phyloP scores from a whole-genome alignment of 2,888 invertebrate species.

The Drosophila limbata region DNA sequence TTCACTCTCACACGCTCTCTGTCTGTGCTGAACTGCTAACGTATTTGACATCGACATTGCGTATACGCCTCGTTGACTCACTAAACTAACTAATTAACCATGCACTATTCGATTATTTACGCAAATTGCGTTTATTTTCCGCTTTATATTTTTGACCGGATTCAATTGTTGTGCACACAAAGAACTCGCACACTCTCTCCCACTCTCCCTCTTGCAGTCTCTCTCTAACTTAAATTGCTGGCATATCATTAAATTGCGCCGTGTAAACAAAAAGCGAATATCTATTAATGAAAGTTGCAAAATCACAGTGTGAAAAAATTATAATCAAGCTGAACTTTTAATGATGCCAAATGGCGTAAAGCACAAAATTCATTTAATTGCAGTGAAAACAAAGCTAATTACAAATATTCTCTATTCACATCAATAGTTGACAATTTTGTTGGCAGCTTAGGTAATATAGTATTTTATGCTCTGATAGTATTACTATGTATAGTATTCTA shows the following conservation, averaged over 20 bases:
- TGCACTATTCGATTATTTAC: slow-evolving; percentile 11
- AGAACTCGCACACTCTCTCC: neutral
- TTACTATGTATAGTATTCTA: neutral
- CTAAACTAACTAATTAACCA: neutral
- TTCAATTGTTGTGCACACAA: slow-evolving; percentile 3
- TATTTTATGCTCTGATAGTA: neutral
- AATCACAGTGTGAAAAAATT: slow-evolving; percentile 28
- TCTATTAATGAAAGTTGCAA: slow-evolving; percentile 18
- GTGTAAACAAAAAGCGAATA: slow-evolving; percentile 19
- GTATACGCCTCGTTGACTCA: slow-evolving; percentile 41
- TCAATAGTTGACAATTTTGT: slow-evolving; percentile 30
- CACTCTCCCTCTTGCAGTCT: neutral
- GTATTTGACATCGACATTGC: slow-evolving; percentile 15
- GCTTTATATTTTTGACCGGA: slow-evolving; percentile 3
- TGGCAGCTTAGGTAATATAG: neutral
- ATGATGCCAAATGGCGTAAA: slow-evolving; percentile 23
- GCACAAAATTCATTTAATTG: slow-evolving; percentile 38
- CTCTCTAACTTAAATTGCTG: neutral
- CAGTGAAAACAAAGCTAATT: slow-evolving; percentile 20
- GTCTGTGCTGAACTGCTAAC: neutral
- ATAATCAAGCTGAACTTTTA: slow-evolving; percentile 8
- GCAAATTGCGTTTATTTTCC: neutral
- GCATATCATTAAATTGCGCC: slow-evolving; percentile 9
- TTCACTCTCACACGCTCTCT: too few relatives aligned
- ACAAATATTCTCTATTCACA: slow-evolving; percentile 6